Evolutionary conservation across 92 coral and sea anemone genomes (phyloP), one percentile per base, ranked within the genome.

Genomic region (Epizoanthus rinbou): DNA sequence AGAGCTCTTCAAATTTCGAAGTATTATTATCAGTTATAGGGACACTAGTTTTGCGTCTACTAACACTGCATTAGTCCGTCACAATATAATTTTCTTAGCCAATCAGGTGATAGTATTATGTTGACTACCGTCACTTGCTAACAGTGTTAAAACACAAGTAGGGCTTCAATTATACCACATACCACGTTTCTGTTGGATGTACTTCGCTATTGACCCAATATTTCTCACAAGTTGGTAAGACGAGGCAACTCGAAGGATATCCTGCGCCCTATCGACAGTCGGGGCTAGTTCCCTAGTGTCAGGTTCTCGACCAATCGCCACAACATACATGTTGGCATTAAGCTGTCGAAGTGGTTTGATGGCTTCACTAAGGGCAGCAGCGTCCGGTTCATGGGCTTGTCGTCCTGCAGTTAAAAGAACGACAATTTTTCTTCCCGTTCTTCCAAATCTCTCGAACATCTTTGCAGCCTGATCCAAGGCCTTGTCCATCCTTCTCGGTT

Each of bases 401-500:
- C 37, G 82, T 10, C 95, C 95, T 25, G 92, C 89, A n/a, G 92
- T 80, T n/a, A 92, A 60, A 50, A 92, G 72, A 3, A 92, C 71
- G 14, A 86, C 87, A 64, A 90, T 62, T 64, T 88, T 84, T 56
- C 84, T 76, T 22, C 81, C 91, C 19, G 59, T 52, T 16, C 90
- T 79, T 11, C 74, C 76, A 7, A 24, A 56, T 39, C 70, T 43
- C 47, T 87, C 80, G 57, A 90, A 83, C 7, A 66, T 64, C 21
- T 45, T 45, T 1, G 88, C 57, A 0, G 93, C 96, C 9, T 25
- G 64, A 60, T 87, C 88, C 28, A 92, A 52, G 8, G 92, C 93
- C 19, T 83, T 82, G 80, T 92, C 96, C 73, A 92, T 85, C 50
- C 93, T 85, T 45, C 96, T 79, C 57, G 23, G 18, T 35, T 85